These are phyloP conservation scores for Drosophila mauritiana DNA, from an alignment of 1,140 invertebrate genomes.

Conservation along the genomic window DNA sequence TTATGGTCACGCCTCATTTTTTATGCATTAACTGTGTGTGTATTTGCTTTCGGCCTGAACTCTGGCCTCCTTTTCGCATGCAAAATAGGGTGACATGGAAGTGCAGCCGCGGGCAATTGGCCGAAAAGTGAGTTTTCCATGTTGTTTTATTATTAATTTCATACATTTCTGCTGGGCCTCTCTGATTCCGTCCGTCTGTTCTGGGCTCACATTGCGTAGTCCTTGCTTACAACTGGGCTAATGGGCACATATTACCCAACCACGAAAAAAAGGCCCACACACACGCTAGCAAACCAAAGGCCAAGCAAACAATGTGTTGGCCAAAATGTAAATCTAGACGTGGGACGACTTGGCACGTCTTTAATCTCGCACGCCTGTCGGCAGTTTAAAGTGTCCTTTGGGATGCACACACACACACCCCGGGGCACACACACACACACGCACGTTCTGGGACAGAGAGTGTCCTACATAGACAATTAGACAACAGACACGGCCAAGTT, in stretches of 20 bases:
- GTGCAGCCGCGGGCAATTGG: conserved; percentile 60
- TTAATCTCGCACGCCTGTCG: conserved; percentile 66
- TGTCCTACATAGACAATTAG: conserved; percentile 64
- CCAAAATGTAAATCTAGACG: conserved; percentile 68
- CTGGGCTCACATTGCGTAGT: conserved; percentile 26
- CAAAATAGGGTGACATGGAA: conserved; percentile 58
- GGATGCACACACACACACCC: conserved; percentile 21
- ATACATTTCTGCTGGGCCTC: conserved; percentile 37
- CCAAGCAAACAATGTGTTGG: conserved; percentile 23
- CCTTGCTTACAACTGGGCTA: conserved; percentile 51
- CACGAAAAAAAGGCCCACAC: conserved; percentile 10
- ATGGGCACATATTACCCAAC: conserved; percentile 55
- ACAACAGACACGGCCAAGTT: conserved; percentile 56
- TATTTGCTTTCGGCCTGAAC: conserved; percentile 30
- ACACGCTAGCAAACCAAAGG: conserved; percentile 5
- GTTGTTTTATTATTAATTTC: conserved; percentile 82
- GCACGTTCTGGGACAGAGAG: conserved; percentile 6
- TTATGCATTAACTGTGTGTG: conserved; percentile 72
- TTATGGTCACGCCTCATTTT: conserved; percentile 59
- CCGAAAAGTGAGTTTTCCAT: conserved; percentile 71
- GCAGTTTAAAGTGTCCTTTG: conserved; percentile 77
- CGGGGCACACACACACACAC: conserved; percentile 3
- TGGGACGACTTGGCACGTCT: conserved; percentile 40
- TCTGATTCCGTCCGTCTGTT: conserved; percentile 10
- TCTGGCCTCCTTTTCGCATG: conserved; percentile 21